Base-by-base conservation (phyloP, 53 echinoderm and acorn worm genomes). In the Pentamera pediparva region DNA sequence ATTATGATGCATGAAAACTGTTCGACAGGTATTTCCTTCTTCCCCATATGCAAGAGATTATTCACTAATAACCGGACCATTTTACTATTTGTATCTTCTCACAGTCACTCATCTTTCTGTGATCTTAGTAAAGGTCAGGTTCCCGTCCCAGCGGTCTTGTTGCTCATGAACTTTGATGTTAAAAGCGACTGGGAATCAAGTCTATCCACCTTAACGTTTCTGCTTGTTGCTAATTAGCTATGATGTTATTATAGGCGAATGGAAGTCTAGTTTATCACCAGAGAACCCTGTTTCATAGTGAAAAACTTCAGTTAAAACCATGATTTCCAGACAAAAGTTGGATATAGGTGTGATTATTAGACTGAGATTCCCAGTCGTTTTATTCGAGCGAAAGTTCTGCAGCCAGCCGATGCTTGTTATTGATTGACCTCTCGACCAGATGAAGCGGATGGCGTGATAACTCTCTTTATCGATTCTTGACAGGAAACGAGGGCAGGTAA, bases 401-500 rank as follows among this genome's bases (percentile, higher is more conserved):
- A 67, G 67, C 24, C 43, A 39, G 45, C 67, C 67, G 67, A 30
- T 67, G 45, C 67, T 5, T 57, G 9, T 57, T 31, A 57, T 57
- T 45, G 47, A 61, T 30, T 67, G 67, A 67, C 67, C 45, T 39
- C n/a, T n/a, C 67, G 30, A 30, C 67, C 26, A 67, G 67, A 45
- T 45, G 67, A 67, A 38, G 67, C 26, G 18, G 40, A 4, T 39
- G 39, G 38, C 24, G 41, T 54, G 54, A 13, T 50, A 13, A 67
- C 5, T 41, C 18, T 30, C 20, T 37, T 67, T 67, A 41, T 67
- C 67, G 67, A 43, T 67, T 43, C 37, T 67, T 67, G 67, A 67
- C 40, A 67, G 67, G 27, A 67, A 67, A 67, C 67, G 67, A 25
- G 67, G 41, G 67, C 43, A 67, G 67, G 67, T 67, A 67, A 67